phyloP scores from a whole-genome alignment of 2,113 vertebrate genomes.

The Piliocolobus tephrosceles region DNA sequence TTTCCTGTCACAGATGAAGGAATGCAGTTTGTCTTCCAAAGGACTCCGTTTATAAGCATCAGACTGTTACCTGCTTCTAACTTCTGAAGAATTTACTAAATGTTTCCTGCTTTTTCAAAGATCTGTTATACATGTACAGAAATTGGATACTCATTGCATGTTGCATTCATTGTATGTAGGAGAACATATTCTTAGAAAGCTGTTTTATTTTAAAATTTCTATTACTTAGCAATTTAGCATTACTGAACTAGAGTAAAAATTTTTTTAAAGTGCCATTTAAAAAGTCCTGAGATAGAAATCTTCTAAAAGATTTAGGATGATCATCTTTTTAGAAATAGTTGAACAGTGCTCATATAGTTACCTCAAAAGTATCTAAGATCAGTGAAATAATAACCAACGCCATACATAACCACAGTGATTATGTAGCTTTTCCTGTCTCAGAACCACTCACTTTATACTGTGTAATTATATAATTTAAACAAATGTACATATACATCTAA shows the following conservation, averaged over 20 bases:
- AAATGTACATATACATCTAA: background rate
- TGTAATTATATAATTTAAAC: conserved; percentile 6
- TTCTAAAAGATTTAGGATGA: conserved; percentile 30
- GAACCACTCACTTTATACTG: background rate
- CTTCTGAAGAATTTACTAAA: conserved; percentile 68
- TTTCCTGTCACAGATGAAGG: background rate
- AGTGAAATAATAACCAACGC: background rate
- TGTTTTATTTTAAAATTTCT: conserved; percentile 56
- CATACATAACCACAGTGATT: background rate
- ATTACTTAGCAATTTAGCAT: conserved; percentile 58
- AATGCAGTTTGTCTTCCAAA: background rate
- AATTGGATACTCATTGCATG: conserved; percentile 65
- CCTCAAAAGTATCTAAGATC: background rate
- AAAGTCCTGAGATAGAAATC: background rate
- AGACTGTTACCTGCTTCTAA: conserved; percentile 63
- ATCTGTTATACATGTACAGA: conserved; percentile 66
- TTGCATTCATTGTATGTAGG: conserved; percentile 59
- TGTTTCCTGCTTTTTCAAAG: conserved; percentile 55
- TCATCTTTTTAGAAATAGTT: conserved; percentile 30
- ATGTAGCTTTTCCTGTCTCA: conserved; percentile 10
- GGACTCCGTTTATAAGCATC: conserved; percentile 62
- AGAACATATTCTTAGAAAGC: conserved; percentile 56
- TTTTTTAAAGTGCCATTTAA: conserved; percentile 38
- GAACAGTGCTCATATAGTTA: background rate
- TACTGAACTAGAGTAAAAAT: background rate